phyloP scores from a whole-genome alignment of 2,888 invertebrate genomes.

The Plebejus argus region DNA sequence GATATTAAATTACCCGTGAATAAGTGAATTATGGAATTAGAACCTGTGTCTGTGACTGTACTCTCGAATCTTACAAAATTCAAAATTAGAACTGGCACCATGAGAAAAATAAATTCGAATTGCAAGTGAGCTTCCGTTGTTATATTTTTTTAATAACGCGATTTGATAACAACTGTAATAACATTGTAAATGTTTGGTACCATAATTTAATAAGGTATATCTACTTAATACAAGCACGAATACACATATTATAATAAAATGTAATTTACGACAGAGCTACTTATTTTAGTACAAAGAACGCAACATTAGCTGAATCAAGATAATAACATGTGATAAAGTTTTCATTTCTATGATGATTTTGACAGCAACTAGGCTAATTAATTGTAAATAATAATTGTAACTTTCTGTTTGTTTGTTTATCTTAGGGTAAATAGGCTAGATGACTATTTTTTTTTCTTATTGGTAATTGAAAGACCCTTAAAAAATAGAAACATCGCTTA shows the following conservation, averaged over 20 bases:
- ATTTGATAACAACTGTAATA: background rate
- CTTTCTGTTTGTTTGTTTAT: no score
- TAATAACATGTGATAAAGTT: no score
- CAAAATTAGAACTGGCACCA: background rate
- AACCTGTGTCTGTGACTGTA: background rate
- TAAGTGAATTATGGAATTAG: conserved; percentile 17
- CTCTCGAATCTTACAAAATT: background rate
- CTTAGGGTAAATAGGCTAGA: no score
- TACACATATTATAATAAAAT: background rate
- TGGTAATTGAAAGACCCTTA: no score
- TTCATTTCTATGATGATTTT: no score
- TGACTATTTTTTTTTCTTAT: no score
- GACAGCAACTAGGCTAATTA: no score
- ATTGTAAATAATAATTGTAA: no score
- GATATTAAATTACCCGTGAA: conserved; percentile 35
- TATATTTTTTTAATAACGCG: background rate
- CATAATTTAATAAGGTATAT: background rate
- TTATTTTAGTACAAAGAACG: no score
- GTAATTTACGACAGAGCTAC: background rate
- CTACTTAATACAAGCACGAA: background rate
- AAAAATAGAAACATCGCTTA: no score
- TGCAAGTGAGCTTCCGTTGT: background rate
- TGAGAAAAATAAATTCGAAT: background rate
- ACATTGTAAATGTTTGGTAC: background rate
- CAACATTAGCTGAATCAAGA: no score